These are phyloP conservation scores for Nemotelus pantherinus DNA, from an alignment of 2,888 invertebrate genomes.

Conservation along the genomic window DNA sequence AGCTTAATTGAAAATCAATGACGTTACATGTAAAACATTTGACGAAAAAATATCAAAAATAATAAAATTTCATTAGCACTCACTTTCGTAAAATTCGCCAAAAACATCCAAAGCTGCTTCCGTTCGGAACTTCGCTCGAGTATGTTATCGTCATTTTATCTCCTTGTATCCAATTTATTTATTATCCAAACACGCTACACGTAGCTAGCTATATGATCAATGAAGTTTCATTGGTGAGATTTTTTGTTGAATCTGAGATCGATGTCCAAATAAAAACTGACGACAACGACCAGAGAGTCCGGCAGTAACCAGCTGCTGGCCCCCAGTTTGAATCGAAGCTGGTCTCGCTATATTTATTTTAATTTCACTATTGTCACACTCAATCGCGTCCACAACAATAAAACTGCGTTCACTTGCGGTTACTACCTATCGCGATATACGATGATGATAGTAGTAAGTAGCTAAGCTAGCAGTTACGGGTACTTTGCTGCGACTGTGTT, in stretches of 20 bases:
- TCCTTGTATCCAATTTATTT: neutral
- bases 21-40: neutral
- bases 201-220: too few relatives aligned
- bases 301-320: neutral
- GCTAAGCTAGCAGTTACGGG: neutral
- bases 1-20: neutral
- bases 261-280: too few relatives aligned
- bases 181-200: too few relatives aligned
- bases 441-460: too few relatives aligned
- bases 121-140: slow-evolving; percentile 90
- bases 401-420: slow-evolving; percentile 18
- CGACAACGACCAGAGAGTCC: too few relatives aligned
- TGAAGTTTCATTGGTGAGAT: too few relatives aligned
- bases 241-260: too few relatives aligned
- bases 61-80: slow-evolving; percentile 63
- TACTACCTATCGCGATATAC: neutral
- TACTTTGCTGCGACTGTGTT: neutral
- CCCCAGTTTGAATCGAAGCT: neutral
- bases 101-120: slow-evolving; percentile 92
- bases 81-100: slow-evolving; percentile 90
- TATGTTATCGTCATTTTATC: slow-evolving; percentile 84
- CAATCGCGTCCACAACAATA: neutral
- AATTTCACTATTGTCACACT: slow-evolving; percentile 24
- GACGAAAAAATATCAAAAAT: neutral
- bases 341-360: neutral